phyloP scores from a whole-genome alignment of 2,888 invertebrate genomes.

The Coenonympha glycerion region DNA sequence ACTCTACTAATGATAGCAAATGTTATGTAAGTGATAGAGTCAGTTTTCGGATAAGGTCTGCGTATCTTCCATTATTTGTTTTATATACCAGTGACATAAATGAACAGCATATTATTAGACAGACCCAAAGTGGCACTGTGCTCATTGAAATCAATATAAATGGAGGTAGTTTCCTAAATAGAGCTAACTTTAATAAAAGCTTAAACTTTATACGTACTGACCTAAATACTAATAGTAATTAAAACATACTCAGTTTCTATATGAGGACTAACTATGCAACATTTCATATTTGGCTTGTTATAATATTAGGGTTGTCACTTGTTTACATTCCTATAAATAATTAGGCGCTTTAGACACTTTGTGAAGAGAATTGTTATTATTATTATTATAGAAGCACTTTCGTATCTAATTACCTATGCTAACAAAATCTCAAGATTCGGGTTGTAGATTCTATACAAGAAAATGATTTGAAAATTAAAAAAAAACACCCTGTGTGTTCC shows the following conservation, averaged over 20 bases:
- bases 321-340: background rate
- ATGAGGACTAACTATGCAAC: conserved; percentile 3
- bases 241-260: conserved; percentile 16
- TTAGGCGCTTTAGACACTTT: too few species aligned
- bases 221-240: conserved; percentile 11
- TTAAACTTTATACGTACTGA: conserved; percentile 1
- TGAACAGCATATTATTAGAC: conserved; percentile 42
- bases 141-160: conserved; percentile 31
- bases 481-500: too few species aligned
- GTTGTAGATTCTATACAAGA: too few species aligned
- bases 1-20: too few species aligned
- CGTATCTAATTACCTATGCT: too few species aligned
- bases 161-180: conserved; percentile 16
- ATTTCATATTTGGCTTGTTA: conserved; percentile 9
- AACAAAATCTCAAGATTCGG: too few species aligned
- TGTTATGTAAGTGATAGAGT: too few species aligned
- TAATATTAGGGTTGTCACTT: background rate
- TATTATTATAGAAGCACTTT: too few species aligned
- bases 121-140: conserved; percentile 45
- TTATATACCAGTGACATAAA: background rate
- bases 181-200: conserved; percentile 1
- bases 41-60: background rate
- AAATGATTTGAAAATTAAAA: too few species aligned
- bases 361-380: too few species aligned
- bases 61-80: background rate